Conservation (phyloP, 2,113 vertebrate species). For the Muscicapa adusta region DNA sequence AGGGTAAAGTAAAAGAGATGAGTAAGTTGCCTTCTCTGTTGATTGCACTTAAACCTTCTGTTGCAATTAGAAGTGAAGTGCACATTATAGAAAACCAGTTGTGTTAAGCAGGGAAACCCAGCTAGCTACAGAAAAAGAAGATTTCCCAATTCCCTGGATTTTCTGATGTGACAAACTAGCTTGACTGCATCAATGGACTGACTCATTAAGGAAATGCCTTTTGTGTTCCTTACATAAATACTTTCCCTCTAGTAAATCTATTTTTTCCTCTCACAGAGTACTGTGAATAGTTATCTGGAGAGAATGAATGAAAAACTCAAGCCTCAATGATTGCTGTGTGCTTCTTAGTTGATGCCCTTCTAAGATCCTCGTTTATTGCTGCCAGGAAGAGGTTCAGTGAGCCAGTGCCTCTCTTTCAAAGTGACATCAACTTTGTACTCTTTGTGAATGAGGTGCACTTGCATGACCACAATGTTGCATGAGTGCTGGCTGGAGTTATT, state of each 20-base stretch:
- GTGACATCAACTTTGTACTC: background rate
- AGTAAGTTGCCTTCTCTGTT: background rate
- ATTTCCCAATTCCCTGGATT: background rate
- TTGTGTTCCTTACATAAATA: background rate
- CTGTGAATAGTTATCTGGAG: background rate
- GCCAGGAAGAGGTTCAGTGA: background rate
- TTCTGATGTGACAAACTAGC: background rate
- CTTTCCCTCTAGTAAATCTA: background rate
- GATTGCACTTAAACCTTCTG: background rate
- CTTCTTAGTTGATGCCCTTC: background rate
- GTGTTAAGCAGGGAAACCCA: background rate
- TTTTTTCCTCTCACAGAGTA: background rate
- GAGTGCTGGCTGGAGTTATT: background rate
- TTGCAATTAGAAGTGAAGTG: background rate
- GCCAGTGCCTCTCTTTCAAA: background rate
- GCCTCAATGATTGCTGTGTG: fast-evolving
- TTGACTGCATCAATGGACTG: background rate
- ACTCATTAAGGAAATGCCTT: background rate
- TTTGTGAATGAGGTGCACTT: background rate
- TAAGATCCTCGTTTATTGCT: background rate
- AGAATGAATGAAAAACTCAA: background rate
- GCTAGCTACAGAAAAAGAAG: background rate
- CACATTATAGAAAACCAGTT: background rate
- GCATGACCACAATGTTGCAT: too few species aligned
- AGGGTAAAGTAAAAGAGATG: background rate